Base-by-base conservation (phyloP, 2,797 vertebrate genomes). In the Tragelaphus eurycerus region DNA sequence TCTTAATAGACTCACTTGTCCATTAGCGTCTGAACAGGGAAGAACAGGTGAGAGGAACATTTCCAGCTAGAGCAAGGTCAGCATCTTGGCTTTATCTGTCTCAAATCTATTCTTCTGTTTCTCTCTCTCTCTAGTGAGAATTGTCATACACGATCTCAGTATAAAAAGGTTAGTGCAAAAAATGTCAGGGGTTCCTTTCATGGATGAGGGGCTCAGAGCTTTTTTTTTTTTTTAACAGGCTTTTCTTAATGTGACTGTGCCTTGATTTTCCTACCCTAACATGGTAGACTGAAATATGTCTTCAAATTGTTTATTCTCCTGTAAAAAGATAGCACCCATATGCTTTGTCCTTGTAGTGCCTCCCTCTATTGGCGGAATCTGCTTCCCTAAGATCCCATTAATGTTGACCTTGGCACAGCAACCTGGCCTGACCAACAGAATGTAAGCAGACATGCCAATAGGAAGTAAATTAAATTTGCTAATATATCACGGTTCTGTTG, bases 1-100 rank as follows among this genome's bases (percentile, higher is more conserved):
- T 19, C 86, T 97, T 97, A 93, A 96, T 67, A 97, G 90, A 93
- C 27, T 91, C 71, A 43, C 31, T 92, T 93, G 38, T 67, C 78
- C 31, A 85, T 95, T 96, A 96, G 54, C 90, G 85, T 95, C 79
- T 89, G 78, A 96, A 95, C 78, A 11, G 7, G 15, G 50, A 85
- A 74, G 71, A 96, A 52, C 59, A 92, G 90, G 89, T 93, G 87
- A 97, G 62, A 89, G 62, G 34, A 92, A 7, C 3, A 31, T 17
- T 90, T 97, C 90, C 91, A 94, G 34, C 34, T 83, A 81, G 83
- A 92, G 54, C 16, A 83, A 46, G 54, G 60, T 97, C 54, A 88
- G 62, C 7, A 29, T 54, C 48, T 71, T 93, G 86, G 74, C 11
- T 95, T 87, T 86, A 62, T 48, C 23, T 60, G 38, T 60, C 17